Base-by-base conservation (phyloP, 2,888 invertebrate genomes). In the Sminthurides aquaticus region DNA sequence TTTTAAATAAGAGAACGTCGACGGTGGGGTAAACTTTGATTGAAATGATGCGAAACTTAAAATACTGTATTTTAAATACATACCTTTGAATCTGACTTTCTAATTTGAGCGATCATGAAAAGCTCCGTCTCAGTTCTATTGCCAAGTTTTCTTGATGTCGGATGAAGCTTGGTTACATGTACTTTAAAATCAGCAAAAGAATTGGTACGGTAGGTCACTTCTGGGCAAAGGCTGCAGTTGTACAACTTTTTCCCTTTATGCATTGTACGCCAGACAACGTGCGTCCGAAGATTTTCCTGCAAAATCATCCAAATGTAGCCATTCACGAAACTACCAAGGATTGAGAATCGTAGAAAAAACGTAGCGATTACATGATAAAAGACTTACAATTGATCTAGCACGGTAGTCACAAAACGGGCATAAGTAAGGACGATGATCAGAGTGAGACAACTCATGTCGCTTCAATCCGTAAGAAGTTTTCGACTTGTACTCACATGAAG, bases 201-300 rank as follows among this genome's bases (percentile, higher is more conserved):
- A 20, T 57, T 57, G 8, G 57, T 56, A 5, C 20, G 29, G 27
- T 49, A 62, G 15, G 15, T 1, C 25, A 25, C 43, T 18, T 25
- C 20, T 3, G 24, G 18, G 26, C 56, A 56, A 8, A 49, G 24
- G 29, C 25, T 34, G 48, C 62, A 62, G 18, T 49, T 57, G 24
- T 62, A 62, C 18, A 62, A 27, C 26, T 43, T 22, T 8, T 43
- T 20, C 11, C 62, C 62, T 25, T 11, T 20, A 49, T 62, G 62
- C 2, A 57, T 8, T 57, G 56, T 62, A 24, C 62, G 24, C 24
- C 57, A 57, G 3, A 48, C n/a, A 15, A 62, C 28, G 26, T 62
- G 62, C 20, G 57, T 34, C 22, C 62, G 62, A 18, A 62, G 29
- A 62, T 62, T 62, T 26, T 57, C 62, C 62, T 62, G 26, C n/a